Evolutionary conservation across 2,113 vertebrate species (phyloP), one percentile per base, ranked within the genome.

Genomic region (Boulengerochromis microlepis): DNA sequence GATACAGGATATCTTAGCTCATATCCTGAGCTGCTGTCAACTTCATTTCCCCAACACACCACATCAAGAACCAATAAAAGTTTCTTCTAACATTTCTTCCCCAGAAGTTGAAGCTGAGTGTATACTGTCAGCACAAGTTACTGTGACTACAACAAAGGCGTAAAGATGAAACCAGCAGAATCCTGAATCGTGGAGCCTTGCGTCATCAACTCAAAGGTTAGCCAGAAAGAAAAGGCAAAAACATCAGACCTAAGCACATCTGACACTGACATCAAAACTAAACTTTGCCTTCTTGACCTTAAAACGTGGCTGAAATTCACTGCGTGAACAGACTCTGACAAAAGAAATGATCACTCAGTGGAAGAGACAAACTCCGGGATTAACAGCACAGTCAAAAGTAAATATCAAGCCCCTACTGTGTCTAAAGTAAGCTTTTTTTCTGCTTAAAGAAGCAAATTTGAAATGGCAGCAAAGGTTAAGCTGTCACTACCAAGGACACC

Each of bases 231-330:
- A 50, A 31, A 78, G 45, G 74, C 45, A 78, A 33, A 66, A 74
- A 86, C 82, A 54, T 56, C 50, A 66, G 0, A 12, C 22, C 80
- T 81, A 89, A 92, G 90, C 71, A 91, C 26, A 83, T 80, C 3
- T 85, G 90, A 85, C 84, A n/a, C 11, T 66, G 82, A 83, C 13
- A 83, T 83, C 87, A 87, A 74, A 88, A 81, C 56, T 15, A 18
- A 84, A 87, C 54, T 59, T 59, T 86, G 74, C 45, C 45, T 56
- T 16, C 54, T 29, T n/a, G n/a, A n/a, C n/a, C n/a, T n/a, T n/a
- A n/a, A n/a, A n/a, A n/a, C n/a, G n/a, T n/a, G n/a, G n/a, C n/a
- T n/a, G n/a, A n/a, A n/a, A n/a, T n/a, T n/a, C n/a, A n/a, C n/a
- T n/a, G n/a, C n/a, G n/a, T n/a, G n/a, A n/a, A n/a, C n/a, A n/a